A percentile compares a stretch with the other conserved stretches of the same genome.
Evolutionary conservation across 2,797 vertebrate genomes (phyloP).

Genomic region (Cheirogaleus major): DNA sequence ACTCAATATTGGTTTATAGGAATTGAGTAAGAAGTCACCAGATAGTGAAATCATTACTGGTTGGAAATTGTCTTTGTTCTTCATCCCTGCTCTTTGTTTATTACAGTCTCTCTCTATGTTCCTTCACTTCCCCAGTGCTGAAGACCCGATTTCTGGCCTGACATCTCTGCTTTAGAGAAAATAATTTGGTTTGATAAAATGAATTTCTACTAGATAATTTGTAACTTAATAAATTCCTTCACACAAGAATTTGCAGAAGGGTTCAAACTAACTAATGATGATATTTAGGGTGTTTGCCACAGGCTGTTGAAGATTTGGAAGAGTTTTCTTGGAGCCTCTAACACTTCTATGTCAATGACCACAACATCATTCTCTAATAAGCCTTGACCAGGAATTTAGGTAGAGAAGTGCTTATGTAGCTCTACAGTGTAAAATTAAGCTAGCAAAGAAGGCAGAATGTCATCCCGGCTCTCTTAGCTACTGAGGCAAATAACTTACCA

Average conservation of each 20-base stretch:
- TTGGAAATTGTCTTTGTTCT: neutral
- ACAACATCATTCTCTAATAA: neutral
- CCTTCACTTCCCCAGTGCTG: neutral
- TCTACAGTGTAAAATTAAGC: neutral
- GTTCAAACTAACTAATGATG: neutral
- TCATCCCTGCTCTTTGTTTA: neutral
- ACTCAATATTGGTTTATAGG: neutral
- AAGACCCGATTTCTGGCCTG: slow-evolving; percentile 4
- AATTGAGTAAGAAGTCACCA: neutral
- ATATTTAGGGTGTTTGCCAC: neutral
- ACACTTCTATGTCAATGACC: neutral
- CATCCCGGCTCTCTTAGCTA: neutral
- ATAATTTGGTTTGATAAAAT: slow-evolving; percentile 27
- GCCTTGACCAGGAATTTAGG: neutral
- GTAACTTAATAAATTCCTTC: neutral
- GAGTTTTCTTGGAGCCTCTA: neutral
- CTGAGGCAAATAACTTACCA: neutral
- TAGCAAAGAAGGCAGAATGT: neutral
- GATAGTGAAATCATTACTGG: neutral
- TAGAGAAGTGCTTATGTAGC: neutral
- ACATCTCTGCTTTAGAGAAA: neutral
- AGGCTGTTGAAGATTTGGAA: neutral
- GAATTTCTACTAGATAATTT: neutral
- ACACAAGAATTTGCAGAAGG: neutral
- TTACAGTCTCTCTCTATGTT: neutral